phyloP scores from a whole-genome alignment of 2,888 invertebrate species.

The Cryptops parisi region DNA sequence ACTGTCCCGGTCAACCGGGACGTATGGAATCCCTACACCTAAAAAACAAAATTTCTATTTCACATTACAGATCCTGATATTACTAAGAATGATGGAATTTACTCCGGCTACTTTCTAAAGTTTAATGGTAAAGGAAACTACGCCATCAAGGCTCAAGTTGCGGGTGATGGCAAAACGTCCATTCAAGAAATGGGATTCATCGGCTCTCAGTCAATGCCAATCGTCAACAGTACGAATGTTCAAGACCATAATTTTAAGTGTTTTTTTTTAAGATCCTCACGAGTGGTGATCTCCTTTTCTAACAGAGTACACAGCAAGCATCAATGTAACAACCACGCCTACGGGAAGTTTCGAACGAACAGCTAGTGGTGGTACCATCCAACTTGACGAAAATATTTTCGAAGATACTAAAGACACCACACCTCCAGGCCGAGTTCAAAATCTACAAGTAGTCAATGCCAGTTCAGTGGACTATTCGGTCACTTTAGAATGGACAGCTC shows the following conservation, averaged over 20 bases:
- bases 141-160: slow-evolving; percentile 14
- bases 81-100: slow-evolving; percentile 34
- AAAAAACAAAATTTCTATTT: background rate
- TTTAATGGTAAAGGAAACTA: slow-evolving; percentile 26
- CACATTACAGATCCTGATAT: slow-evolving; percentile 31
- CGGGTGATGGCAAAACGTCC: background rate
- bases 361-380: slow-evolving; percentile 1
- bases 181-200: background rate
- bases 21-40: too few relatives aligned
- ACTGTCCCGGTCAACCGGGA: too few relatives aligned
- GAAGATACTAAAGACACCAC: background rate
- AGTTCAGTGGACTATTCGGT: background rate
- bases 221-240: background rate
- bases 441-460: background rate
- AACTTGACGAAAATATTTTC: background rate
- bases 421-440: slow-evolving; percentile 6
- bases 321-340: background rate
- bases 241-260: background rate
- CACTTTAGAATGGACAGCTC: slow-evolving; percentile 14
- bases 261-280: background rate
- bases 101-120: slow-evolving; percentile 45
- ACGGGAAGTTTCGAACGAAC: slow-evolving; percentile 7
- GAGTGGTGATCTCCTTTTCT: too few relatives aligned
- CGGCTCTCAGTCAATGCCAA: background rate
- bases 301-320: background rate